These are phyloP conservation scores for Busseola fusca DNA, from an alignment of 2,888 invertebrate species.

Conservation along the genomic window DNA sequence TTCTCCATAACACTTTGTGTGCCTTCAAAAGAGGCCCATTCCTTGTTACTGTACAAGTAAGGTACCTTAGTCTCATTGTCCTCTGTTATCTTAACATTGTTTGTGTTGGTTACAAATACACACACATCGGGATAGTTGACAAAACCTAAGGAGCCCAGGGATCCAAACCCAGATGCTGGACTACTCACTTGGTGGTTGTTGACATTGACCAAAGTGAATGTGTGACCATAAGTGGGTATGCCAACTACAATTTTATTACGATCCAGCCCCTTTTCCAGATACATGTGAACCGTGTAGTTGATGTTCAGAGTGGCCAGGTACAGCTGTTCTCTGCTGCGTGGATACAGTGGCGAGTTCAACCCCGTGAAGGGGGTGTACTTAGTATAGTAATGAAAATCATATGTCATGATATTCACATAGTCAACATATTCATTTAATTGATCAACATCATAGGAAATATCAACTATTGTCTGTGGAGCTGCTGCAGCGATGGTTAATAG, in stretches of 20 bases:
- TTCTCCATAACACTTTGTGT: conserved; percentile 92
- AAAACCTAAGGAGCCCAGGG: conserved; percentile 92
- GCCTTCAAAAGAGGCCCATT: conserved; percentile 96
- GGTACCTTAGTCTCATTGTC: conserved; percentile 93
- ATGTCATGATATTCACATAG: conserved; percentile 96
- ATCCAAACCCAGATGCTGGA: conserved; percentile 92
- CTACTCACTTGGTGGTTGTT: conserved; percentile 91
- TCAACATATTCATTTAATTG: conserved; percentile 94
- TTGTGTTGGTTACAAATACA: conserved; percentile 86
- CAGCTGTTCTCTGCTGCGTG: conserved; percentile 89
- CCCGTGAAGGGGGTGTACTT: conserved; percentile 94
- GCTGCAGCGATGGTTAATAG: conserved; percentile 94
- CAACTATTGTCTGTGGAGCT: conserved; percentile 93
- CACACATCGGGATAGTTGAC: conserved; percentile 92
- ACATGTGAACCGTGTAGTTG: conserved; percentile 94
- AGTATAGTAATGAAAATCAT: conserved; percentile 95
- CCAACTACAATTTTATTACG: conserved; percentile 94
- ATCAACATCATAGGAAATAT: conserved; percentile 93
- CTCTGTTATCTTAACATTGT: conserved; percentile 86
- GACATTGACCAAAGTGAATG: conserved; percentile 91
- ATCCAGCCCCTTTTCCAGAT: conserved; percentile 93
- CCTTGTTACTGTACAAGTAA: conserved; percentile 91
- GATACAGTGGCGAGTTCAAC: conserved; percentile 94
- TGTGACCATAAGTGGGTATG: conserved; percentile 96
- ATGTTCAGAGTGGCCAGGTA: conserved; percentile 93